Evolutionary conservation across 2,113 vertebrate species (phyloP), one percentile per base, ranked within the genome.

Genomic region (Natator depressus): DNA sequence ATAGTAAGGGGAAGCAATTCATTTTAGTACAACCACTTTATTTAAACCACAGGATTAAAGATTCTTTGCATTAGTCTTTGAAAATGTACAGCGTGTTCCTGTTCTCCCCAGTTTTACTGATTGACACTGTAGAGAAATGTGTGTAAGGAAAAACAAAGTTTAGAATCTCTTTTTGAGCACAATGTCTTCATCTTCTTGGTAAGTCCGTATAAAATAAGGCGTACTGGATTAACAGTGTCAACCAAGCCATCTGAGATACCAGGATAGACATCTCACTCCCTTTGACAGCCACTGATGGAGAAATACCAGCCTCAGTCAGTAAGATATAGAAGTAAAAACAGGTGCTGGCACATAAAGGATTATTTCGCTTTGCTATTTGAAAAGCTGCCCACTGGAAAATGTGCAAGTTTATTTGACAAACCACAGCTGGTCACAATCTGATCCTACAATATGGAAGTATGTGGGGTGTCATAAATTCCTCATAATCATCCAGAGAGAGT

Each of bases 21-120:
- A 4, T 54, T 94, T 86, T 22, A 85, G 57, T 62, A 29, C 0
- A 9, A 82, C 12, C 51, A 0, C 25, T 80, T n/a, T 89, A 31
- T 42, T 82, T 62, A 92, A 90, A 90, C 69, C 16, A 69, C 1
- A 17, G 27, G 29, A 16, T 5, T 31, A 83, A 72, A 0, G 0
- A 50, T 19, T 76, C 27, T 82, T 84, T 6, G 72, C 5, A 17
- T 2, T 17, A 82, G 8, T 53, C 9, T 51, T 31, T 53, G 9
- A 78, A 46, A 78, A 78, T 46, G 5, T 12, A 17, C 50, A 88
- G 47, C 82, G 89, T 57, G 86, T 1, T 24, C 19, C 38, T 22
- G 53, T 35, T 27, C 83, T 38, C 31, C 78, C 22, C 2, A 72
- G 49, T 72, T 79, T 75, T 24, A 75, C 78, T 51, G 55, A 53